Evolutionary conservation across 1,140 invertebrate species (phyloP).

Genomic region (Nylanderia fulva): DNA sequence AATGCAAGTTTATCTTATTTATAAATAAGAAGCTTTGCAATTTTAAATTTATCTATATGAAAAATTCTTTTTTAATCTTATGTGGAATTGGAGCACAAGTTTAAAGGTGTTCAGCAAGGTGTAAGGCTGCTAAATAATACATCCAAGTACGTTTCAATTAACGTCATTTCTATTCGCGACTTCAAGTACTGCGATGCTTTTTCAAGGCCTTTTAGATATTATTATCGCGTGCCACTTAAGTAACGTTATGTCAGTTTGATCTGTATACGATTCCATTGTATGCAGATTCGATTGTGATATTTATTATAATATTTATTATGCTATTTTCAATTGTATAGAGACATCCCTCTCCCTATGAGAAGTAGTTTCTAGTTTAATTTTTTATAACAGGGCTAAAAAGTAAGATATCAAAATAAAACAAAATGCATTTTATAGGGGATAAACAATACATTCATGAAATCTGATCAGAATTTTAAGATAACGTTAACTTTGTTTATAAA

Average conservation of each 20-base stretch:
- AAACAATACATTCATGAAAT: too few relatives aligned
- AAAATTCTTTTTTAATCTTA: not conserved
- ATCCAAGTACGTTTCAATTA: constrained; percentile 53
- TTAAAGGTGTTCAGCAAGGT: constrained; percentile 42
- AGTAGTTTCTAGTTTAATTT: too few relatives aligned
- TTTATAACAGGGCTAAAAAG: too few relatives aligned
- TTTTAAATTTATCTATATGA: not conserved
- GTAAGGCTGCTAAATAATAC: constrained; percentile 31
- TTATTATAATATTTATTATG: not conserved
- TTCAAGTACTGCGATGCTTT: not conserved
- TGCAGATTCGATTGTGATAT: too few relatives aligned
- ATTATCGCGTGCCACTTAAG: constrained; percentile 48
- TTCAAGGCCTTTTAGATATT: constrained; percentile 42
- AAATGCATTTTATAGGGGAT: too few relatives aligned
- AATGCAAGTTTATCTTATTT: not conserved
- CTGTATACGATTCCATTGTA: not conserved
- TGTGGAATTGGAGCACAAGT: not conserved
- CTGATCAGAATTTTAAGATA: too few relatives aligned
- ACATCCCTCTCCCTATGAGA: too few relatives aligned
- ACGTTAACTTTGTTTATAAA: too few relatives aligned
- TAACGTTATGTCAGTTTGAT: not conserved
- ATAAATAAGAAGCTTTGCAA: not conserved
- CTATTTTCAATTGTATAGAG: not conserved
- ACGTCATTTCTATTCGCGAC: constrained; percentile 28
- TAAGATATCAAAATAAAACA: too few relatives aligned